Evolutionary conservation across 2,888 invertebrate genomes (phyloP).

Genomic region (Dastarcus helophoroides): DNA sequence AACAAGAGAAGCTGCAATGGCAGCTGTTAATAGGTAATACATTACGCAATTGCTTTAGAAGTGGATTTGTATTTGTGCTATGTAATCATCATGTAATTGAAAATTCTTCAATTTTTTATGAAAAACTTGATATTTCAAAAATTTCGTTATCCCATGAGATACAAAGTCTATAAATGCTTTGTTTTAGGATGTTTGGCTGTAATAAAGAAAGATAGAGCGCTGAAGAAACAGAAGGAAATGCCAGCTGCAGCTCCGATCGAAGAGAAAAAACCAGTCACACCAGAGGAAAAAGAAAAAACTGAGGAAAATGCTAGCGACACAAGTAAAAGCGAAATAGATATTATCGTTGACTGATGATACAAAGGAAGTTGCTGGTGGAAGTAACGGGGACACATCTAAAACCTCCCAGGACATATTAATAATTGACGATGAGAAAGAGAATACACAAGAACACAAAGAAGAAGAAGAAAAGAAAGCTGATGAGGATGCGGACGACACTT

Average conservation of each 20-base stretch:
- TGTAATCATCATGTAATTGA: too few relatives aligned
- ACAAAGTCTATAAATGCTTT: neutral
- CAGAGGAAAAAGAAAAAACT: slow-evolving; percentile 7
- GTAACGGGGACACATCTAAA: too few relatives aligned
- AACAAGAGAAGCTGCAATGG: slow-evolving; percentile 77
- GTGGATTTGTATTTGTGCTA: too few relatives aligned
- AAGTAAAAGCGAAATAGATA: slow-evolving; percentile 18
- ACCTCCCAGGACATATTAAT: too few relatives aligned
- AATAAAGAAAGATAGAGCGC: slow-evolving; percentile 3
- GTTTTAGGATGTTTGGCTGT: slow-evolving; percentile 5
- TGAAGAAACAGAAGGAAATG: slow-evolving; percentile 10
- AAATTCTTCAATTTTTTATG: too few relatives aligned
- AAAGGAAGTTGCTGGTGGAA: slow-evolving; percentile 6
- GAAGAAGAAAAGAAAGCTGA: slow-evolving; percentile 10
- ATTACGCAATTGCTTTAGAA: too few relatives aligned
- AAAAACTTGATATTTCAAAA: too few relatives aligned
- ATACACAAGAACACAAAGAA: too few relatives aligned
- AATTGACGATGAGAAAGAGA: too few relatives aligned
- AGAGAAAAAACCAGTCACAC: neutral
- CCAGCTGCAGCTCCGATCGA: slow-evolving; percentile 11
- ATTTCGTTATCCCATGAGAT: neutral
- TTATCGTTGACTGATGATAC: slow-evolving; percentile 24
- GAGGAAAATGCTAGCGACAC: slow-evolving; percentile 5
- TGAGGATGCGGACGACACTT: slow-evolving; percentile 11
- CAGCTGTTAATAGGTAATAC: slow-evolving; percentile 61